Percentiles rank a stretch among this genome's conserved stretches.
Conservation (phyloP, 2,797 vertebrate genomes). For the Manis crassicaudata region DNA sequence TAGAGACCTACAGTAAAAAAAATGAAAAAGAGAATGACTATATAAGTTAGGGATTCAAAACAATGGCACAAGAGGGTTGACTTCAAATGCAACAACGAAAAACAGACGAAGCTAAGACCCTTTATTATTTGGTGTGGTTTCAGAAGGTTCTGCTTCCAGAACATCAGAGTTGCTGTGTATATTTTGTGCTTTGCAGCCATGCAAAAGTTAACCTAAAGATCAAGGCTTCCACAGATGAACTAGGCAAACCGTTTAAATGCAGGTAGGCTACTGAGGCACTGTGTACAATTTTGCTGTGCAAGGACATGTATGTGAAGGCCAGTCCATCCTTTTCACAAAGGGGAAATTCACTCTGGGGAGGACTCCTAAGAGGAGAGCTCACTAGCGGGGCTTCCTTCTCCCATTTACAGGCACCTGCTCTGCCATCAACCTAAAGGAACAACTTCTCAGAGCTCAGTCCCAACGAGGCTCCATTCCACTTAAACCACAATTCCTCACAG, state of each 20-base stretch:
- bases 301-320: conserved; percentile 62
- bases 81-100: conserved; percentile 33
- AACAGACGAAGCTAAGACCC: conserved; percentile 47
- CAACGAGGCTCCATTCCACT: conserved; percentile 62
- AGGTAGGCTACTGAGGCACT: conserved; percentile 42
- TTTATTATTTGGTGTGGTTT: conserved; percentile 39
- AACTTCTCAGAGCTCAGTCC: conserved; percentile 63
- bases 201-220: conserved; percentile 40
- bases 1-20: conserved; percentile 59
- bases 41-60: conserved; percentile 53
- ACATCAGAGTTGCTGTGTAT: background rate
- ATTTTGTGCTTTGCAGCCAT: conserved; percentile 45
- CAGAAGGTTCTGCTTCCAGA: conserved; percentile 4
- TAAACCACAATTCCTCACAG: conserved; percentile 59
- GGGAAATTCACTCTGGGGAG: conserved; percentile 38
- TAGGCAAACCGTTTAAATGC: conserved; percentile 75
- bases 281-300: conserved; percentile 38
- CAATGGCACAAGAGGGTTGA: conserved; percentile 10
- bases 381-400: conserved; percentile 9
- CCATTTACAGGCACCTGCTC: conserved; percentile 58
- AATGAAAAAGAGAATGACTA: background rate
- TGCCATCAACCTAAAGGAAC: conserved; percentile 70
- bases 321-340: conserved; percentile 52
- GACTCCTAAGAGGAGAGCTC: background rate
- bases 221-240: conserved; percentile 56